Conservation (phyloP, 2,113 vertebrate species). For the Andinoacara biseriatus region DNA sequence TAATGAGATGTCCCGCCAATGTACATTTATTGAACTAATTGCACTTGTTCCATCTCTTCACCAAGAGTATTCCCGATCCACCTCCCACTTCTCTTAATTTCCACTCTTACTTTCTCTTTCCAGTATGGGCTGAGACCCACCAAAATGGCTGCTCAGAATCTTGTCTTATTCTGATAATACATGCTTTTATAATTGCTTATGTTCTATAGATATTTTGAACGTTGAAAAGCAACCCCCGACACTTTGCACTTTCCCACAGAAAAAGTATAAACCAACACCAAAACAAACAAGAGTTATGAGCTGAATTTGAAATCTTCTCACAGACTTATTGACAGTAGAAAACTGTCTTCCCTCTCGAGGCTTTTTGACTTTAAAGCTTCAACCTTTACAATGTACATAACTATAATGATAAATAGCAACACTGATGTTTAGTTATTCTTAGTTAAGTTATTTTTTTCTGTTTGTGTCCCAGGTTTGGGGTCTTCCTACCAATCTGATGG, state of each 20-base stretch:
- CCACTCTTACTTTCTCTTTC: not conserved
- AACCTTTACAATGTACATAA: not conserved
- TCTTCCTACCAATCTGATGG: not conserved
- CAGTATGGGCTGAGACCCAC: not conserved
- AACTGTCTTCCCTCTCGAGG: too few species aligned
- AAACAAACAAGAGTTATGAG: not conserved
- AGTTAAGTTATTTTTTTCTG: too few species aligned
- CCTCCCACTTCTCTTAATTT: not conserved
- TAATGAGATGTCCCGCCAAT: slow-evolving; percentile 51
- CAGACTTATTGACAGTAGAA: not conserved
- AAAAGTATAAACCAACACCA: not conserved
- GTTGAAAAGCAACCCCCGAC: too few species aligned
- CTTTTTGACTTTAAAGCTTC: too few species aligned
- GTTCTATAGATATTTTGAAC: not conserved
- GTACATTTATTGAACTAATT: slow-evolving; percentile 57
- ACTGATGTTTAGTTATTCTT: too few species aligned
- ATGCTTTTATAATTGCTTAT: not conserved
- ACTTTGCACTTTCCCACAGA: not conserved
- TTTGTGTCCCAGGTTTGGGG: too few species aligned
- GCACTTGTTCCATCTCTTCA: slow-evolving; percentile 37
- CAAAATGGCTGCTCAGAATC: not conserved
- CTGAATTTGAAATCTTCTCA: not conserved
- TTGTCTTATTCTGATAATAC: not conserved
- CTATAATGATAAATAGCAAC: not conserved
- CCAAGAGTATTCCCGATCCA: not conserved